Percentiles rank a stretch among this genome's conserved stretches.
Conservation (phyloP, 2,888 invertebrate species). For the Cheilosia grossa region DNA sequence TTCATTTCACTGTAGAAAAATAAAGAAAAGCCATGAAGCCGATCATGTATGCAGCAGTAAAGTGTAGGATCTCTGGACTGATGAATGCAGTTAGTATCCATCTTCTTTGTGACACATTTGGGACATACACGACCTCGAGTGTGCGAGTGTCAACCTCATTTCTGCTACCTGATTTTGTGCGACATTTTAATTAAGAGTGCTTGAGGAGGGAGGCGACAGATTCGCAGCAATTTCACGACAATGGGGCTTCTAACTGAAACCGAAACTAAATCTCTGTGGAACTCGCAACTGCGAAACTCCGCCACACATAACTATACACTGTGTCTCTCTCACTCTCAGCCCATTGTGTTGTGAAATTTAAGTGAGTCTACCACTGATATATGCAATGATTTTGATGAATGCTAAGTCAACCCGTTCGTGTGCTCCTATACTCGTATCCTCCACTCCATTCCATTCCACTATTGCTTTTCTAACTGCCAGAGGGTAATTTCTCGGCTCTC, state of each 20-base stretch:
- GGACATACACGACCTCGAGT: conserved; percentile 34
- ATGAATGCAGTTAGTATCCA: conserved; percentile 38
- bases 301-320: background rate
- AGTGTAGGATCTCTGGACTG: conserved; percentile 30
- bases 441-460: background rate
- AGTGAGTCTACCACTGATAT: conserved; percentile 70
- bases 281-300: background rate
- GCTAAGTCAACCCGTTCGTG: conserved; percentile 61
- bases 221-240: conserved; percentile 22
- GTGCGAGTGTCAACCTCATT: conserved; percentile 48
- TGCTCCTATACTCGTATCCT: background rate
- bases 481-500: conserved; percentile 61
- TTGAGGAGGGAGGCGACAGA: background rate
- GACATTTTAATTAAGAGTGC: conserved; percentile 69
- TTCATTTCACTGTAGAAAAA: conserved; percentile 32
- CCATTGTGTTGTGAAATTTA: conserved; percentile 56
- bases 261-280: conserved; percentile 31
- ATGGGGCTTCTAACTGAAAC: conserved; percentile 30
- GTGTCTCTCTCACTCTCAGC: background rate
- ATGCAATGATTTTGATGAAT: conserved; percentile 74
- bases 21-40: conserved; percentile 4
- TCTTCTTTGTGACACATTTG: conserved; percentile 59
- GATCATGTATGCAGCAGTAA: conserved; percentile 37
- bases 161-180: conserved; percentile 43
- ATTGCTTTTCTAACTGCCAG: conserved; percentile 37